Base-by-base conservation (phyloP, 2,888 invertebrate species). In the Plebejus melissa region DNA sequence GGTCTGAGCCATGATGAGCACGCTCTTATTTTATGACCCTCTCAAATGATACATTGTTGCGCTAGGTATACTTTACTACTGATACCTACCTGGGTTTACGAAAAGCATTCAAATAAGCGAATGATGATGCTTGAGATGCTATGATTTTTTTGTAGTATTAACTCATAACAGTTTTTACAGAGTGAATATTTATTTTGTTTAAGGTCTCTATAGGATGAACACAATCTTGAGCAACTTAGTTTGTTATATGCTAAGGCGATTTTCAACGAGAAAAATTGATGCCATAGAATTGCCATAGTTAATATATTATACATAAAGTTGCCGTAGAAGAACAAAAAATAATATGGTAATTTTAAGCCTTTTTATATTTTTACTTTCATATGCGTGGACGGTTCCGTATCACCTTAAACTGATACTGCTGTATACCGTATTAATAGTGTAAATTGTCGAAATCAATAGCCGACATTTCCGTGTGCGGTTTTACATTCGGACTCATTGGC, bases 401-500 rank as follows among this genome's bases (percentile, higher is more conserved):
- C 54, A 54, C 54, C 54, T 54, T 4, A 54, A 54, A 54, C 4
- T 54, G 54, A 22, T 58, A 58, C 58, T 54, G 54, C 54, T 60
- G 65, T 3, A 65, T 16, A 36, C 65, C 32, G 65, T 32, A 65
- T 36, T 65, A 65, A 65, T 65, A 36, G 65, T 65, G 65, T 65
- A 36, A 65, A 65, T 65, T 65, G 65, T 32, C 65, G 70, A 22
- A 70, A 70, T 84, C 87, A 87, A 89, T 88, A 88, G 87, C 87
- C 87, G 87, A 88, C 89, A 88, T 87, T 88, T 87, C 87, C 83
- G 84, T 84, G 86, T 86, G 87, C 87, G 87, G 86, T 90, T 90
- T 90, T 88, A 89, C 88, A 88, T 90, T 91, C 88, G 87, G 89
- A 76, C 91, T 92, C 92, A 92, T 92, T 92, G 92, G 86, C 86